Conservation (phyloP, 2,113 vertebrate species). For the Gallinago media region DNA sequence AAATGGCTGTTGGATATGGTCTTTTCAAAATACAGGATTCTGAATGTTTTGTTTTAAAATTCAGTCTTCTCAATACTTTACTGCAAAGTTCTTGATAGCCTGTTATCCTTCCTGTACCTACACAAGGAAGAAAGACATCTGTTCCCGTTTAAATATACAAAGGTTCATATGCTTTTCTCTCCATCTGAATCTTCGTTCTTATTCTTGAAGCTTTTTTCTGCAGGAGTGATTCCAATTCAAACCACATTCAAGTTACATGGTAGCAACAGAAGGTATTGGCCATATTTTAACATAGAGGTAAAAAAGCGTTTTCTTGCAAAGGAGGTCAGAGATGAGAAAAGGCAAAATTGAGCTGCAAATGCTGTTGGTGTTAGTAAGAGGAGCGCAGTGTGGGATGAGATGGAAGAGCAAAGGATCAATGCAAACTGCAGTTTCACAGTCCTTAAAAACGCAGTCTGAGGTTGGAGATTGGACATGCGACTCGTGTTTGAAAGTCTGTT, state of each 20-base stretch:
- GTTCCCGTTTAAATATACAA: neutral
- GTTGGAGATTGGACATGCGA: neutral
- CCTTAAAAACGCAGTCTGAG: neutral
- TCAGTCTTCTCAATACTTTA: neutral
- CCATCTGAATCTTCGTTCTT: neutral
- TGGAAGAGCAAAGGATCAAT: neutral
- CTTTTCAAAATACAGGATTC: neutral
- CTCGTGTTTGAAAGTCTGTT: neutral
- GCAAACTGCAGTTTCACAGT: neutral
- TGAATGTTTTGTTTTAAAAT: neutral
- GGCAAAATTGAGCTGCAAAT: neutral
- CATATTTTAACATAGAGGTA: neutral
- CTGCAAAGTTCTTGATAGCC: neutral
- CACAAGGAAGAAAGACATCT: neutral
- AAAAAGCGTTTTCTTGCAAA: neutral
- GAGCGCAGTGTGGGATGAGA: neutral
- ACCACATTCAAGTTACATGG: neutral
- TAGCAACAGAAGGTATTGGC: neutral
- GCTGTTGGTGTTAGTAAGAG: neutral
- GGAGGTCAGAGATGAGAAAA: neutral
- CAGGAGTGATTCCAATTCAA: neutral
- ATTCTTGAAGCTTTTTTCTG: neutral
- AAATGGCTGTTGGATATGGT: neutral
- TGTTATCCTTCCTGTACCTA: neutral
- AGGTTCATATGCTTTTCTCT: neutral